Conservation (phyloP, 2,113 vertebrate species). For the Micronycteris hirsuta region DNA sequence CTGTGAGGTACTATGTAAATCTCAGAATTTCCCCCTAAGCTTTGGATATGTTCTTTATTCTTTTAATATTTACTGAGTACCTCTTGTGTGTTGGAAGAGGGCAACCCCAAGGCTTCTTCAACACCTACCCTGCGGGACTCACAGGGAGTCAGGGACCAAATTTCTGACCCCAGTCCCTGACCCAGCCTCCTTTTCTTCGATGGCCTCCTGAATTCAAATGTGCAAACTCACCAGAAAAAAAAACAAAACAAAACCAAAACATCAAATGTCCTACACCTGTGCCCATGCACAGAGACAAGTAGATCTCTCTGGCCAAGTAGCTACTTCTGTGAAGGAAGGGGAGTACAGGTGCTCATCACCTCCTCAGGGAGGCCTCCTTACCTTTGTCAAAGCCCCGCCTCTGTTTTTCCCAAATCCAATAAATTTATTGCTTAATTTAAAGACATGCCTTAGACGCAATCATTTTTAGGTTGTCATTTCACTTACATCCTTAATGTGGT, state of each 20-base stretch:
- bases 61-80: not conserved
- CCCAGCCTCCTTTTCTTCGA: not conserved
- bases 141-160: not conserved
- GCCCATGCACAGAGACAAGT: not conserved
- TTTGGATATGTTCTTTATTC: not conserved
- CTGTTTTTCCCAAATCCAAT: not conserved
- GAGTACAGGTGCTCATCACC: not conserved
- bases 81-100: not conserved
- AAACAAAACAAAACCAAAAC: not conserved
- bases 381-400: not conserved
- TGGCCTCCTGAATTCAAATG: not conserved
- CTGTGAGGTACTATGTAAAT: not conserved
- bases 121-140: not conserved
- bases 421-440: not conserved
- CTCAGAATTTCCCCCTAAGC: not conserved
- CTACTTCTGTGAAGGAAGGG: not conserved
- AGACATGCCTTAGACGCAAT: not conserved
- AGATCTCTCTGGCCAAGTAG: not conserved
- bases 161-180: not conserved
- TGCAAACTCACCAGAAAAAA: not conserved
- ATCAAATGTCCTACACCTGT: not conserved
- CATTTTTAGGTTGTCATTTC: not conserved
- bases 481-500: not conserved
- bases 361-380: not conserved
- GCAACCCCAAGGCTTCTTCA: not conserved